Base-by-base conservation (phyloP, 2,888 invertebrate species). In the Archaeoteleia sp. region DNA sequence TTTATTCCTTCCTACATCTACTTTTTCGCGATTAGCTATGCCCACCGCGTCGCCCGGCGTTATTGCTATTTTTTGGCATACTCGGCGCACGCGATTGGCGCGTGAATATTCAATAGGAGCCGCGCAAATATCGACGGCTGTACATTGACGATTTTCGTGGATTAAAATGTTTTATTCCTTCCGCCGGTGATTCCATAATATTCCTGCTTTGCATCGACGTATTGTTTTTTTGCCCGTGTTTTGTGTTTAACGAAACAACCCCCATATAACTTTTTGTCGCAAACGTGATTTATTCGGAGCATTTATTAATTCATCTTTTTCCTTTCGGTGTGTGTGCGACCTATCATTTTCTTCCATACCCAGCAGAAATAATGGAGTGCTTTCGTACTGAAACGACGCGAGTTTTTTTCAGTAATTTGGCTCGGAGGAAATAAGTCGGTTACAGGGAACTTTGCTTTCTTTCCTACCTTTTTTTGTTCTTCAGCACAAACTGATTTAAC, bases 91-190 rank as follows among this genome's bases (percentile, higher is more conserved):
- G 39, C 42, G 57, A 57, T 65, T 51, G 63, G 25, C 42, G 45
- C 49, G 43, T 65, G 63, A 57, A 65, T 57, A 57, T 65, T 65
- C 57, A 65, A 51, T 65, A 57, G 63, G 49, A 53, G 45, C 30
- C 37, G 63, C 45, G 40, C 27, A 51, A 57, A 57, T 65, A 65
- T 65, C 45, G 57, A 35, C 30, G 30, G 57, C 39, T 55, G 37
- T 49, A 49, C 29, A 57, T 51, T 40, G 57, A 53, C 46, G 58
- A 53, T 58, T 65, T 65, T 51, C 42, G 23, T 32, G 58, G 46
- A 65, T 58, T 51, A 57, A 45, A 65, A 65, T 65, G 51, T 58
- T 65, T 57, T 53, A 53, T 58, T 66, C 49, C 55, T 34, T 25
- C 46, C 42, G 25, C 17, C 17, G 40, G 40, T 48, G 55, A 60